phyloP scores from a whole-genome alignment of 2,888 invertebrate species.

The Epirrhoe tristata region DNA sequence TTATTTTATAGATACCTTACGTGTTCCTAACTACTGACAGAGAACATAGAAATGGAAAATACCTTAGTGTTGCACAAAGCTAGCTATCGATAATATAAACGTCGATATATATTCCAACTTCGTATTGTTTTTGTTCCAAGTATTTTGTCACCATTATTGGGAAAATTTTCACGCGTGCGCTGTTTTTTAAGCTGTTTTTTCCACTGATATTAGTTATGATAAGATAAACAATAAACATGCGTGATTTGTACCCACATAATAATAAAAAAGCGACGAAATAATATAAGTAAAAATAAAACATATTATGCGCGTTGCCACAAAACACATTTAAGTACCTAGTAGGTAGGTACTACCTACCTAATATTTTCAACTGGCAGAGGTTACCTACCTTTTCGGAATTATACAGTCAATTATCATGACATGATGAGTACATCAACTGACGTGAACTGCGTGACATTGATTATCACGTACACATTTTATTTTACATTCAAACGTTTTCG shows the following conservation, averaged over 20 bases:
- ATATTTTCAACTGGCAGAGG: too few species aligned
- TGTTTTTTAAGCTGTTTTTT: not conserved
- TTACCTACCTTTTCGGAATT: not conserved
- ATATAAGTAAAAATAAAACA: too few species aligned
- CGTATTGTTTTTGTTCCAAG: slow-evolving; percentile 15
- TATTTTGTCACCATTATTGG: not conserved
- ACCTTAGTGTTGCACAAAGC: not conserved
- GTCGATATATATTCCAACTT: slow-evolving; percentile 26
- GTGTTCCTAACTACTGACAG: too few species aligned
- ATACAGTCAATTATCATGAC: not conserved
- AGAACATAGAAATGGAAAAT: not conserved
- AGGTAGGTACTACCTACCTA: too few species aligned
- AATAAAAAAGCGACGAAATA: too few species aligned
- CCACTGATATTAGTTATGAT: too few species aligned
- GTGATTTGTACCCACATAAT: too few species aligned
- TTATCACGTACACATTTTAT: slow-evolving; percentile 29
- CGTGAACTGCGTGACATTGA: slow-evolving; percentile 29
- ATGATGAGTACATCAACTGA: slow-evolving; percentile 8
- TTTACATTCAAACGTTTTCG: not conserved
- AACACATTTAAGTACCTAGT: too few species aligned
- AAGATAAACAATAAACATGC: too few species aligned
- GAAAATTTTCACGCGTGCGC: slow-evolving; percentile 15
- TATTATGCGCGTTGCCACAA: too few species aligned
- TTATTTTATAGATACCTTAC: too few species aligned
- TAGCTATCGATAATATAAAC: slow-evolving; percentile 6